phyloP scores from a whole-genome alignment of 2,888 invertebrate genomes.

The Temnothorax ravouxi region DNA sequence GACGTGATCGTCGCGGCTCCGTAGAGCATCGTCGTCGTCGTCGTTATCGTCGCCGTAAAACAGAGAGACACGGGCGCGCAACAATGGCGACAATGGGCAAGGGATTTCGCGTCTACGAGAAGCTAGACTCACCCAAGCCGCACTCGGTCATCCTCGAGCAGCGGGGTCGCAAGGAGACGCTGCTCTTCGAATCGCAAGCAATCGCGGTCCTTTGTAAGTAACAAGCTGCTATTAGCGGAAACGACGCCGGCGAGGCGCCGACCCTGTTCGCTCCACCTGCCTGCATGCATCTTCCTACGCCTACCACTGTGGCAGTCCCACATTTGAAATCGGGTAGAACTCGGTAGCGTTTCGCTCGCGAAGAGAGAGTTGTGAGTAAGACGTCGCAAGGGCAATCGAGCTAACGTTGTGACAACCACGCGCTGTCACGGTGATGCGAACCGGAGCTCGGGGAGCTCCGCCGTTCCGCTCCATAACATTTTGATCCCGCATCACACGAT shows the following conservation, averaged over 20 bases:
- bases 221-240: not conserved
- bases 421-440: not conserved
- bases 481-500: not conserved
- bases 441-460: not conserved
- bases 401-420: not conserved
- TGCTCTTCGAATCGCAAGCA: slow-evolving; percentile 97
- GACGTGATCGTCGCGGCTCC: not conserved
- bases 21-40: not conserved
- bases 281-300: not conserved
- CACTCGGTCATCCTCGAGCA: slow-evolving; percentile 97
- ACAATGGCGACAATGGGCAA: slow-evolving; percentile 98
- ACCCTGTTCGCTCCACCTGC: no score
- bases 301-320: no score
- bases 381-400: not conserved
- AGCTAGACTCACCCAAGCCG: slow-evolving; percentile 94
- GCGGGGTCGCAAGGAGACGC: slow-evolving; percentile 93
- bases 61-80: slow-evolving; percentile 23
- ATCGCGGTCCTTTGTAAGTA: slow-evolving; percentile 93
- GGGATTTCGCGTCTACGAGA: slow-evolving; percentile 96
- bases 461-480: not conserved
- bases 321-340: no score
- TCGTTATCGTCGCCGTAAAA: slow-evolving; percentile 32
- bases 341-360: not conserved
- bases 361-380: not conserved
- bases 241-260: not conserved